Conservation (phyloP, 2,113 vertebrate species). For the Ciconia stormi region DNA sequence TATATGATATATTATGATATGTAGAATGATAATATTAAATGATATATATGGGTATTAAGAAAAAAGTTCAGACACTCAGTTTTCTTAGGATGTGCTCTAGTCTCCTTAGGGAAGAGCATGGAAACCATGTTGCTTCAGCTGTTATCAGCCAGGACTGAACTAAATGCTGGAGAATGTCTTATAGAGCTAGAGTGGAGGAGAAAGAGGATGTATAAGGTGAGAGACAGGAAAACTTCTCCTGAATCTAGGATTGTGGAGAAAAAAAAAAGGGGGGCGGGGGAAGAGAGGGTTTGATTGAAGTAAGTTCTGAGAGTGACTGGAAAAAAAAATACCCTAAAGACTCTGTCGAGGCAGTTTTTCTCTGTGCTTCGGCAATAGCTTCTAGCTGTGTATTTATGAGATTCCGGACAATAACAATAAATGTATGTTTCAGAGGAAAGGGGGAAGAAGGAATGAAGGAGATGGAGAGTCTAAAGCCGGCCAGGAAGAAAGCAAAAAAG, state of each 20-base stretch:
- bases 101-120: neutral
- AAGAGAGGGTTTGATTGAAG: neutral
- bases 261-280: neutral
- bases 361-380: neutral
- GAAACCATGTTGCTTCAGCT: neutral
- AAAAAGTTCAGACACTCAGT: neutral
- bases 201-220: neutral
- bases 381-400: neutral
- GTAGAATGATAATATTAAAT: neutral
- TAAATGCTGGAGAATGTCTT: neutral
- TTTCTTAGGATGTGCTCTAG: neutral
- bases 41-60: neutral
- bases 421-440: neutral
- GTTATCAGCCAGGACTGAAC: neutral
- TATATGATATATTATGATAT: neutral
- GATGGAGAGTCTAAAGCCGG: neutral
- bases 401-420: neutral
- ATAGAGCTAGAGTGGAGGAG: neutral
- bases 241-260: neutral
- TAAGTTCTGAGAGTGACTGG: neutral
- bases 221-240: neutral
- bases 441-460: neutral
- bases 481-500: neutral
- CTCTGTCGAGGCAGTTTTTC: neutral
- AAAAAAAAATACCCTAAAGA: neutral